A percentile compares a stretch with the other conserved stretches of the same genome.
Evolutionary conservation across 2,888 invertebrate genomes (phyloP).

Genomic region (Salpingus planirostris): DNA sequence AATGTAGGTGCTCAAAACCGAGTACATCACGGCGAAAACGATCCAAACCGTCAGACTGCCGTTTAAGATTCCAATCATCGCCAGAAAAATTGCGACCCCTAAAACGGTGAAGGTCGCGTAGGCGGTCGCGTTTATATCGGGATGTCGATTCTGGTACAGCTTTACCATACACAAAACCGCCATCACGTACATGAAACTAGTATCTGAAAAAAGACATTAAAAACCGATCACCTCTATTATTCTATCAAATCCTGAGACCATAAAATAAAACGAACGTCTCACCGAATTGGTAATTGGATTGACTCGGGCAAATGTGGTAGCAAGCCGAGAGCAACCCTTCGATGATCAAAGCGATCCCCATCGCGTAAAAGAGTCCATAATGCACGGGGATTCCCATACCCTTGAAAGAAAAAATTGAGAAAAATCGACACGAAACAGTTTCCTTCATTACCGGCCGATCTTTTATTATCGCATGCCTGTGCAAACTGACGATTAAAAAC

Average conservation of each 20-base stretch:
- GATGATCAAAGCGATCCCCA: conserved; percentile 77
- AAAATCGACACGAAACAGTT: background rate
- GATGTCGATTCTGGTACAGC: conserved; percentile 79
- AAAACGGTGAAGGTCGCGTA: conserved; percentile 69
- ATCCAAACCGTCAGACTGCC: conserved; percentile 61
- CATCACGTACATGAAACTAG: conserved; percentile 89
- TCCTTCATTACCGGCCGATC: background rate
- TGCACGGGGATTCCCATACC: conserved; percentile 65
- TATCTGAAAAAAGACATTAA: conserved; percentile 73
- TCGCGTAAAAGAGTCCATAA: conserved; percentile 76
- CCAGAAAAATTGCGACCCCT: conserved; percentile 62
- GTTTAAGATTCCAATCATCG: conserved; percentile 56
- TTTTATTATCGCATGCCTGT: conserved; percentile 38
- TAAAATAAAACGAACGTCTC: conserved; percentile 29
- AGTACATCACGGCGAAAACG: conserved; percentile 59
- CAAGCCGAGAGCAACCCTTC: conserved; percentile 80
- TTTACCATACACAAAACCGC: conserved; percentile 78
- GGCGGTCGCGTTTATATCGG: conserved; percentile 76
- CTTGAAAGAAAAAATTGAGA: conserved; percentile 29
- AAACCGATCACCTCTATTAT: conserved; percentile 1
- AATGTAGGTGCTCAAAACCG: conserved; percentile 46
- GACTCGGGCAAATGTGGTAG: conserved; percentile 85
- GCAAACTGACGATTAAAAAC: conserved; percentile 61
- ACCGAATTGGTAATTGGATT: conserved; percentile 90
- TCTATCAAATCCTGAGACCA: background rate